These are phyloP conservation scores for Otus scops DNA, from an alignment of 2,797 vertebrate species.

Conservation along the genomic window DNA sequence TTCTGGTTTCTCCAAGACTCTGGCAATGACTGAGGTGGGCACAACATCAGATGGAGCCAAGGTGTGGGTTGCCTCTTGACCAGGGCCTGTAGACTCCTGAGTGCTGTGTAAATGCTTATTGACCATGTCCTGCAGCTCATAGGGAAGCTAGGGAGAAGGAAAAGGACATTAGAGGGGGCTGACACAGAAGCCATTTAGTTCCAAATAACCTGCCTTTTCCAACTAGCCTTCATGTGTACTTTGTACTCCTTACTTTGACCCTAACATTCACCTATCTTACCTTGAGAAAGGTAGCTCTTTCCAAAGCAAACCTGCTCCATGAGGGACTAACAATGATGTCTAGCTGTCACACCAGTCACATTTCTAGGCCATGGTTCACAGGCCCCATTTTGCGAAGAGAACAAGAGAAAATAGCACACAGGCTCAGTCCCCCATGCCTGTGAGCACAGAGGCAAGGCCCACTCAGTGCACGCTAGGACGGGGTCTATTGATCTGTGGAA, in stretches of 20 bases:
- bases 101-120: slow-evolving; percentile 90
- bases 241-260: background rate
- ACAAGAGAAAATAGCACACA: background rate
- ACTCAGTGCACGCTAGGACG: background rate
- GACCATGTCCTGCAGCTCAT: slow-evolving; percentile 97
- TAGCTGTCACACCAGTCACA: background rate
- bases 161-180: background rate
- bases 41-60: slow-evolving; percentile 89
- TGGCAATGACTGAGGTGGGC: slow-evolving; percentile 92
- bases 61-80: slow-evolving; percentile 81
- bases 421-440: background rate
- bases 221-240: background rate
- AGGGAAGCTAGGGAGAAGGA: slow-evolving; percentile 84
- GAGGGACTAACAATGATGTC: background rate
- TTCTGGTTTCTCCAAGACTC: slow-evolving; percentile 95
- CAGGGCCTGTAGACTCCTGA: slow-evolving; percentile 74
- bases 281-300: background rate
- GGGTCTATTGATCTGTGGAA: slow-evolving; percentile 73
- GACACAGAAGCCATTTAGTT: background rate
- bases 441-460: background rate
- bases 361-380: background rate
- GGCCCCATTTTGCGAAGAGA: background rate
- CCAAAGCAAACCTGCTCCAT: background rate
- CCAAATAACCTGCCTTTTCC: background rate
- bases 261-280: background rate